phyloP scores from a whole-genome alignment of 2,888 invertebrate species.

The Archips xylosteana region DNA sequence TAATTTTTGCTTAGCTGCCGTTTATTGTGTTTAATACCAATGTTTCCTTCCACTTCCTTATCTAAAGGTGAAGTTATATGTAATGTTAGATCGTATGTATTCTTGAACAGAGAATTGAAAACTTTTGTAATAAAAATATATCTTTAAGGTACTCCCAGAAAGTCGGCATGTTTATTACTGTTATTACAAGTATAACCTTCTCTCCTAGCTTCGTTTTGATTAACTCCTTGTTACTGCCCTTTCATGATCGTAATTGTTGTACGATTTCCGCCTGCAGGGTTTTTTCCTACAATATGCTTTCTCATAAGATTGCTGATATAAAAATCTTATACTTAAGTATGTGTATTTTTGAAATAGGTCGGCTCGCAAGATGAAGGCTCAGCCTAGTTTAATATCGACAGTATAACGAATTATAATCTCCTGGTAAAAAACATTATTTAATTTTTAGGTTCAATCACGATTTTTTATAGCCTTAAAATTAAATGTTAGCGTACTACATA shows the following conservation, averaged over 20 bases:
- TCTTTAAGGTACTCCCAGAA: not conserved
- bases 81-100: not conserved
- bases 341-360: too few relatives aligned
- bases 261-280: not conserved
- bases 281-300: not conserved
- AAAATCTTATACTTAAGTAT: too few relatives aligned
- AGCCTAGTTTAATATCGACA: too few relatives aligned
- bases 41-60: not conserved
- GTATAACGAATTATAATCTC: too few relatives aligned
- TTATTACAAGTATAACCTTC: not conserved
- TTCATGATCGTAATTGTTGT: slow-evolving; percentile 13
- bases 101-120: not conserved
- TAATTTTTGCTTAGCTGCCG: not conserved
- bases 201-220: not conserved
- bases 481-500: too few relatives aligned
- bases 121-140: not conserved
- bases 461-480: too few relatives aligned
- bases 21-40: not conserved
- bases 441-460: too few relatives aligned
- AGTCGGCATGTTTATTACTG: not conserved
- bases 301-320: not conserved
- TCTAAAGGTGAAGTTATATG: not conserved
- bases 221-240: not conserved
- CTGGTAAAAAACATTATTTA: too few relatives aligned
- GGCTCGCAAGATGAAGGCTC: too few relatives aligned